These are phyloP conservation scores for Laticauda colubrina DNA, from an alignment of 2,113 vertebrate species.

Conservation along the genomic window DNA sequence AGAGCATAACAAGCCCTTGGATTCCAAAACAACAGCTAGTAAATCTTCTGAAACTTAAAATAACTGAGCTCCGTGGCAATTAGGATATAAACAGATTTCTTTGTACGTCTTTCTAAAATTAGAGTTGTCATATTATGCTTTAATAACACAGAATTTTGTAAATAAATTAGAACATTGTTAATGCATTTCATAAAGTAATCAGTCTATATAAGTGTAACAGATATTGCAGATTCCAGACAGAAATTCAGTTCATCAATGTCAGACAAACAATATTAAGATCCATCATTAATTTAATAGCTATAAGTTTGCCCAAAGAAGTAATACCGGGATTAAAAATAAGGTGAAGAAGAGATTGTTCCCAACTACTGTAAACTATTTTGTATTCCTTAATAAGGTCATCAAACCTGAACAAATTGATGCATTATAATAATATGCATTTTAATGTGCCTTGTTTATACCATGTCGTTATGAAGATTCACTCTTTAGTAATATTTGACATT, in stretches of 20 bases:
- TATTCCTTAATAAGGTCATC: not conserved
- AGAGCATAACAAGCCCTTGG: not conserved
- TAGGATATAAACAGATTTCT: not conserved
- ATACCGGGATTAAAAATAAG: not conserved
- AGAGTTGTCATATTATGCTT: not conserved
- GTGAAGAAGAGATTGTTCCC: not conserved
- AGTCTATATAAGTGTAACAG: not conserved
- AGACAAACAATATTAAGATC: not conserved
- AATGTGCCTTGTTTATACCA: not conserved
- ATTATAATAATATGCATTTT: not conserved
- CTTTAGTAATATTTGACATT: not conserved
- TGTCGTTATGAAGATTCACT: not conserved
- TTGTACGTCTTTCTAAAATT: not conserved
- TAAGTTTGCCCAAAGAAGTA: not conserved
- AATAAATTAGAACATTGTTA: not conserved
- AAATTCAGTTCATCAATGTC: not conserved
- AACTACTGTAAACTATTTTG: not conserved
- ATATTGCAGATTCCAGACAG: conserved; percentile 10
- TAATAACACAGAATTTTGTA: not conserved
- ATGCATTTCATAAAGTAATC: not conserved
- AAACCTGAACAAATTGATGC: not conserved
- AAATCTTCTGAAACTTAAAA: not conserved
- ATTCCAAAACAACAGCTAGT: not conserved
- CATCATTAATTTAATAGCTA: not conserved
- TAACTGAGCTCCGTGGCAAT: not conserved